Percentiles rank a stretch among this genome's conserved stretches.
These are phyloP conservation scores for Drosophila mimetica DNA, from an alignment of 2,888 invertebrate species.

Conservation along the genomic window DNA sequence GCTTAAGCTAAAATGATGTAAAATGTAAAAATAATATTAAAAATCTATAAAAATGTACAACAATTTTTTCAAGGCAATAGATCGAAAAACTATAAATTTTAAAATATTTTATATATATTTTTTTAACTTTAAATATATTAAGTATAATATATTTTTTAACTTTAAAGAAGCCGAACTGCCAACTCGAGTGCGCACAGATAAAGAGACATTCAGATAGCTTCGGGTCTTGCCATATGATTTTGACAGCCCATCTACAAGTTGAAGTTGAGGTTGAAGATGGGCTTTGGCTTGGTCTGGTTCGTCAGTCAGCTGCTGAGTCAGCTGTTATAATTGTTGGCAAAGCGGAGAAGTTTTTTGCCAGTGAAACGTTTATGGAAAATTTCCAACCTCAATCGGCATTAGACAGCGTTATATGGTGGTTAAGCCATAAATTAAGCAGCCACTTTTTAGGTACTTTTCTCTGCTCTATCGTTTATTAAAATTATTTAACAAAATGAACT, in stretches of 20 bases:
- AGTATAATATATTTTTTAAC: too few relatives aligned
- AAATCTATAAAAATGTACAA: too few relatives aligned
- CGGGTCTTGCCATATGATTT: slow-evolving; percentile 65
- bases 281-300: slow-evolving; percentile 22
- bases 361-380: slow-evolving; percentile 62
- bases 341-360: slow-evolving; percentile 68
- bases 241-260: slow-evolving; percentile 47
- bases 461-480: neutral
- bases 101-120: too few relatives aligned
- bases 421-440: neutral
- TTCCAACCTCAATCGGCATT: slow-evolving; percentile 41
- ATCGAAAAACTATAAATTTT: too few relatives aligned
- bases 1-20: too few relatives aligned
- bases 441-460: neutral
- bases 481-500: neutral
- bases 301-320: slow-evolving; percentile 61
- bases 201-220: slow-evolving; percentile 36
- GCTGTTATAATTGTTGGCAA: slow-evolving; percentile 74
- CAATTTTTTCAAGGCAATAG: too few relatives aligned
- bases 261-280: slow-evolving; percentile 38
- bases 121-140: too few relatives aligned
- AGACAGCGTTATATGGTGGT: slow-evolving; percentile 10
- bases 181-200: neutral
- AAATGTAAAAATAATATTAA: too few relatives aligned
- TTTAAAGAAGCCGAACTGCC: slow-evolving; percentile 2